phyloP scores from a whole-genome alignment of 2,797 vertebrate species.

The Micropoecilia bifurca region DNA sequence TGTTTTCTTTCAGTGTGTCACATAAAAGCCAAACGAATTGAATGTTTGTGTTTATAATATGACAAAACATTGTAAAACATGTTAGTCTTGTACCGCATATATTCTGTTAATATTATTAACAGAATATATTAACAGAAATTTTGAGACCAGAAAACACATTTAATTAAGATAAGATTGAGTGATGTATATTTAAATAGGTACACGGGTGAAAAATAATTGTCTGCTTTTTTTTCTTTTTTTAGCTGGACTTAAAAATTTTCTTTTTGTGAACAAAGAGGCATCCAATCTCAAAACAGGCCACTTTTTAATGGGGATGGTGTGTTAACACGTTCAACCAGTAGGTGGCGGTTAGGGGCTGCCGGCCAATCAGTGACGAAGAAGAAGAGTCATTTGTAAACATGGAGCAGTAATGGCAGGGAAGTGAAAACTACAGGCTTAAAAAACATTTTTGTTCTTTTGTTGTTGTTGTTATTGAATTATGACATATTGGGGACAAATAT shows the following conservation, averaged over 20 bases:
- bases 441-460: neutral
- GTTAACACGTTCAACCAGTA: neutral
- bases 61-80: neutral
- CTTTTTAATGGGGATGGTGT: neutral
- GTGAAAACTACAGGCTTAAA: neutral
- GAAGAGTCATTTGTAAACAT: neutral
- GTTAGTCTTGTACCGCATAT: too few relatives aligned
- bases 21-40: neutral
- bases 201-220: neutral
- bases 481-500: neutral
- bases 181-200: neutral
- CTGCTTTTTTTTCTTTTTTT: neutral
- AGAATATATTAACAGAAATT: too few relatives aligned
- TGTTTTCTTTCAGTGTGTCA: neutral
- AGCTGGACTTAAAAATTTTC: neutral
- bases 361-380: neutral
- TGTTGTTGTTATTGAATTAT: neutral
- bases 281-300: neutral
- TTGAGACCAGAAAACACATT: neutral
- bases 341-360: neutral
- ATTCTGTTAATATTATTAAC: too few relatives aligned
- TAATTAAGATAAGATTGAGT: neutral
- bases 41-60: neutral
- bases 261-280: neutral
- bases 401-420: neutral